Evolutionary conservation across 2,797 vertebrate genomes (phyloP), one percentile per base, ranked within the genome.

Genomic region (Anguilla obscura): DNA sequence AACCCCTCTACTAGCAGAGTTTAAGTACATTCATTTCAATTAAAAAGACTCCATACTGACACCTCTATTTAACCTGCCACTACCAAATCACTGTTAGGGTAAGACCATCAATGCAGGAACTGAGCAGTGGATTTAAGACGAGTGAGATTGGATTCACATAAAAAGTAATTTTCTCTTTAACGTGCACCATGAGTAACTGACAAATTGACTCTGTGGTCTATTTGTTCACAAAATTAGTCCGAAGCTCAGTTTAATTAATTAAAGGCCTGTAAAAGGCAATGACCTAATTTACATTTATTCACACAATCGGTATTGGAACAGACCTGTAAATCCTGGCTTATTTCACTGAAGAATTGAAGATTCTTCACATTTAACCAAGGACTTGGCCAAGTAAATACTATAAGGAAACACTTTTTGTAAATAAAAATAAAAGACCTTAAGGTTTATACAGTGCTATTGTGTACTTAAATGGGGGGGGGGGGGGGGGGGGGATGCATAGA

Each of bases 11-110:
- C 86, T 69, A 52, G 40, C 54, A 80, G 86, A 85, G 30, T 89
- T 30, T 85, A 87, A 89, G 40, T 33, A 71, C 30, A 80, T 85
- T 48, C 71, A 87, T 87, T 82, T 89, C 36, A 87, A 85, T 89
- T 66, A 85, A 84, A 89, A 89, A 85, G 84, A 45, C 52, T 50
- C 33, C n/a, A 6, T 14, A 45, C 40, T 60, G 87, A 85, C 84
- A 85, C 82, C 66, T 82, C 12, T 52, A 2, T 74, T 85, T 85
- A 71, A 74, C 86, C 60, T 16, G 24, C 45, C 56, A 63, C 84
- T 50, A 18, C 71, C 45, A 80, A 89, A 85, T 16, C 66, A 74
- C 52, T 50, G 48, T 76, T 63, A 71, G 66, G 63, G 30, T 82
- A 58, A 52, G 21, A 27, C 45, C 21, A 18, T 66, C 40, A 63